A percentile compares a stretch with the other conserved stretches of the same genome.
Conservation (phyloP, 1,140 invertebrate species). For the Nasonia giraulti region DNA sequence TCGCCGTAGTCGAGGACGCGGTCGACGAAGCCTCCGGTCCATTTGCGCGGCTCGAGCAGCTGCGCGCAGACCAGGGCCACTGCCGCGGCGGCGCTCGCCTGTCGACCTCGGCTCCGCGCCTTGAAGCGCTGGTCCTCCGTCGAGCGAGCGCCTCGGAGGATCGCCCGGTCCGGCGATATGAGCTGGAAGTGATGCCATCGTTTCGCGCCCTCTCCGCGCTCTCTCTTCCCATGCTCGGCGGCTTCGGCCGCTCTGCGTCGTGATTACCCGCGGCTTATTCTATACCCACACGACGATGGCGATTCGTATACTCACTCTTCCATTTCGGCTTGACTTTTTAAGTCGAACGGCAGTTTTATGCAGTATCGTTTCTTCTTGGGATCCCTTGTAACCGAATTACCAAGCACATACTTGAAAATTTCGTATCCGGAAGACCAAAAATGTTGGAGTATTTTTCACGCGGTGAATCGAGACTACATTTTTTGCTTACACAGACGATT, state of each 20-base stretch:
- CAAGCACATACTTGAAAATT: too few relatives aligned
- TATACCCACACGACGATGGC: too few relatives aligned
- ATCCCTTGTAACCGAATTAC: too few relatives aligned
- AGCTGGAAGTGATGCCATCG: conserved; percentile 61
- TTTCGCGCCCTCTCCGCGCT: conserved; percentile 24
- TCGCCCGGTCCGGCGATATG: conserved; percentile 52
- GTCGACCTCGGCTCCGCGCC: conserved; percentile 61
- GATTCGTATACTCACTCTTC: too few relatives aligned
- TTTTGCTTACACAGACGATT: too few relatives aligned
- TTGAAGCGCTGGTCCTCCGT: conserved; percentile 62
- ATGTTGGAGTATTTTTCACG: too few relatives aligned
- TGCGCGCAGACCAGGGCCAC: conserved; percentile 61
- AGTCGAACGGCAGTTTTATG: too few relatives aligned
- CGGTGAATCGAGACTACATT: too few relatives aligned
- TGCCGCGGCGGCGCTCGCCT: conserved; percentile 58
- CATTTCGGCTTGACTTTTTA: too few relatives aligned
- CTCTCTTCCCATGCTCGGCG: neutral
- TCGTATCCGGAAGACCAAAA: too few relatives aligned
- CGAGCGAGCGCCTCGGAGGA: conserved; percentile 60
- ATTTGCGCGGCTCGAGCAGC: conserved; percentile 60
- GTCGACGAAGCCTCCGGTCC: conserved; percentile 58
- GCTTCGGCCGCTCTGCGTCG: neutral
- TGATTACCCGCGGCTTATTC: too few relatives aligned
- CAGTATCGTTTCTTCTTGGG: too few relatives aligned
- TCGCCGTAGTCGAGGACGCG: conserved; percentile 62